Evolutionary conservation across 2,888 invertebrate species (phyloP).

Genomic region (Eupithecia insigniata): DNA sequence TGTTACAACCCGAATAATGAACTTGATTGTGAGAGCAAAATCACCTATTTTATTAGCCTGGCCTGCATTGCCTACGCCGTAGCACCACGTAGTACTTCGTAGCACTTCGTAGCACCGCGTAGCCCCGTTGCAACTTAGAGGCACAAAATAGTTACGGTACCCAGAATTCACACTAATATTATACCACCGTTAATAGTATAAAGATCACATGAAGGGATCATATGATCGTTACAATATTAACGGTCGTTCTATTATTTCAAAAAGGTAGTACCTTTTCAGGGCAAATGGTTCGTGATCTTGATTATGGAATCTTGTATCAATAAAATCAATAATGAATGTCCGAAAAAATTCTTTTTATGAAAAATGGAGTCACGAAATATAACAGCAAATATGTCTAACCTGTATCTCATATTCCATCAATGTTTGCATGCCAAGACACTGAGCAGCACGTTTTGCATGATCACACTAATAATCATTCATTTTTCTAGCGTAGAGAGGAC

Average conservation of each 20-base stretch:
- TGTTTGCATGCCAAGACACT: background rate
- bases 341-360: too few relatives aligned
- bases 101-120: conserved; percentile 41
- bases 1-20: background rate
- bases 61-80: conserved; percentile 47
- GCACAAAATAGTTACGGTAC: conserved; percentile 27
- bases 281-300: background rate
- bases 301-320: background rate
- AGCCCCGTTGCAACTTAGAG: conserved; percentile 54
- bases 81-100: conserved; percentile 38
- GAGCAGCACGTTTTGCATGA: background rate
- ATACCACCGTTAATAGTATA: too few relatives aligned
- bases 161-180: background rate
- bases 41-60: conserved; percentile 45
- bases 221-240: background rate
- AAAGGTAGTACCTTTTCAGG: too few relatives aligned
- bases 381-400: too few relatives aligned
- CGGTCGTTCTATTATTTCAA: too few relatives aligned
- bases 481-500: background rate
- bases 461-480: background rate
- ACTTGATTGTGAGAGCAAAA: background rate
- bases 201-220: too few relatives aligned
- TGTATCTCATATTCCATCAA: background rate
- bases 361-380: too few relatives aligned
- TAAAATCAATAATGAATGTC: background rate